A percentile compares a stretch with the other conserved stretches of the same genome.
Conservation (phyloP, 2,113 vertebrate species). For the Vimba vimba region DNA sequence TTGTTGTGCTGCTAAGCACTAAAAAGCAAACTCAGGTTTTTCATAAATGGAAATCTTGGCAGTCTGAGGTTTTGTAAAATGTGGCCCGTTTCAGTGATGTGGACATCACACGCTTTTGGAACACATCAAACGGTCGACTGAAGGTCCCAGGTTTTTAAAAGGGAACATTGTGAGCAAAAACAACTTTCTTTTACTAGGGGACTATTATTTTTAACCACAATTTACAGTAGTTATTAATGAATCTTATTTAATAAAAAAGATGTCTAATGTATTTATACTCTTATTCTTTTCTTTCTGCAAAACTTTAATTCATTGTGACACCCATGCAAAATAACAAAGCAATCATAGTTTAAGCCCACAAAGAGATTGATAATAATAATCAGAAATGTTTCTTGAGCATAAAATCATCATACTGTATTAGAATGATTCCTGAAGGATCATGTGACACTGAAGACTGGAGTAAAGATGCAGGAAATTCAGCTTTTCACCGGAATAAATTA, state of each 20-base stretch:
- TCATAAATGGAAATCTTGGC: conserved; percentile 49
- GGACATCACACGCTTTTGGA: conserved; percentile 44
- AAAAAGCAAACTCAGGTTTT: conserved; percentile 51
- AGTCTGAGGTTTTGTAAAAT: conserved; percentile 47
- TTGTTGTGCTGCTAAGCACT: conserved; percentile 54
- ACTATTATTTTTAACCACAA: neutral
- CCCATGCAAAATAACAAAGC: neutral
- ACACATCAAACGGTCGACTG: conserved; percentile 33
- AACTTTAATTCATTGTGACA: neutral
- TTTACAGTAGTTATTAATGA: neutral
- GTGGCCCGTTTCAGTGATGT: conserved; percentile 38
- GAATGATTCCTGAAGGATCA: too few relatives aligned
- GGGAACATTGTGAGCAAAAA: conserved; percentile 8
- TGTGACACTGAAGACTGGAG: too few relatives aligned
- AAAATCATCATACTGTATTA: too few relatives aligned
- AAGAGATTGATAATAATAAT: too few relatives aligned
- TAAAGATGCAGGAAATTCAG: too few relatives aligned
- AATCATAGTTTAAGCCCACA: neutral
- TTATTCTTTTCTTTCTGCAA: neutral
- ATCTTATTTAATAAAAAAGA: neutral
- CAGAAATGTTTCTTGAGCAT: too few relatives aligned
- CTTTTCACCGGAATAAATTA: too few relatives aligned
- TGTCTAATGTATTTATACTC: neutral
- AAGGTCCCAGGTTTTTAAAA: neutral
- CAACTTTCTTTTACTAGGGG: neutral